Evolutionary conservation across 2,113 vertebrate genomes (phyloP), one percentile per base, ranked within the genome.

Genomic region (Sturnira hondurensis): DNA sequence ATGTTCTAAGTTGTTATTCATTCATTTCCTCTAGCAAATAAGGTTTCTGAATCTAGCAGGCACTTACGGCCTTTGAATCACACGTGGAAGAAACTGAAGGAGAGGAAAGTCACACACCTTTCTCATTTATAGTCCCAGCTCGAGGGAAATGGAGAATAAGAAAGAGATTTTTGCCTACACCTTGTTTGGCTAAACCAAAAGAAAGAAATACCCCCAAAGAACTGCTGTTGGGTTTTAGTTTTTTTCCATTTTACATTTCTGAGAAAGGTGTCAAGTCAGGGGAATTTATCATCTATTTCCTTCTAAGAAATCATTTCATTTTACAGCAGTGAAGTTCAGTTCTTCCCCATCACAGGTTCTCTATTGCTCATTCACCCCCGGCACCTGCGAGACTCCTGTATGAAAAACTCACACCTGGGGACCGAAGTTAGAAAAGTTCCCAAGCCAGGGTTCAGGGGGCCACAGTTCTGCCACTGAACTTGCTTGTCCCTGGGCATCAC

Each of bases 221-320:
- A 86, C 41, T 43, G 91, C 36, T 20, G 76, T 19, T 77, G 31
- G 54, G 89, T 70, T 61, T 31, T 63, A 5, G 12, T 70, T 11
- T 91, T 87, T 92, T 97, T 96, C 76, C 94, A 93, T 88, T 86
- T 95, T 68, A 80, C 92, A 47, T 15, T 97, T 97, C 89, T 86
- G 89, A 97, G 97, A 93, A 97, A 97, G 73, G 58, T 87, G 47
- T 92, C 1, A 93, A 93, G 71, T 81, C n/a, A 24, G 10, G 92
- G 56, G 52, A 82, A 87, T 95, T 95, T 91, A 58, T 76, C 28
- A 76, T 17, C 16, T 77, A 16, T 81, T 97, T 92, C 91, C 81
- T 92, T 92, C 92, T 73, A 94, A 97, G 96, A 97, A 97, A 41
- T 31, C 78, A 56, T 82, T 80, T 93, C 92, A n/a, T 91, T 94